Conservation (phyloP, 2,113 vertebrate genomes). For the Pterocles orientalis region DNA sequence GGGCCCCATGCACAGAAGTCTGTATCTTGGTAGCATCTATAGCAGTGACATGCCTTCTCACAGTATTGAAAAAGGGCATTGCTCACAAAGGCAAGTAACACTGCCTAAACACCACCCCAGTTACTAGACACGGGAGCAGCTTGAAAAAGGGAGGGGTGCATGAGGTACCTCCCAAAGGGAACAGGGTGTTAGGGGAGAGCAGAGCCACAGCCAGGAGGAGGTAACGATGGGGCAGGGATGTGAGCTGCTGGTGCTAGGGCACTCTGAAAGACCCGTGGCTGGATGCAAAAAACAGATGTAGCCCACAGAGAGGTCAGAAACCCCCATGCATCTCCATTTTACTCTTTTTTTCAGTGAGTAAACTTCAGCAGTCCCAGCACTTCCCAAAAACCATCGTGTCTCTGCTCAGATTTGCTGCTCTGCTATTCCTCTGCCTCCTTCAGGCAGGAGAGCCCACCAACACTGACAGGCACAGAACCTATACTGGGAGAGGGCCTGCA, state of each 20-base stretch:
- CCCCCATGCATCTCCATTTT: not conserved
- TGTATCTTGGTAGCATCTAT: not conserved
- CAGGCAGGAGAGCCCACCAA: not conserved
- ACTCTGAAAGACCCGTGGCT: not conserved
- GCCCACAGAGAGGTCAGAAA: not conserved
- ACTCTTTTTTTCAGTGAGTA: not conserved
- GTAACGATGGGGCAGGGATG: not conserved
- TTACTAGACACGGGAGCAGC: not conserved
- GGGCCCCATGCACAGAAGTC: not conserved
- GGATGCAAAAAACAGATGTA: not conserved
- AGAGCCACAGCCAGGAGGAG: not conserved
- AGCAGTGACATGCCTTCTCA: not conserved
- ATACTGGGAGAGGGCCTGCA: not conserved
- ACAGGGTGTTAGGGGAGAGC: not conserved
- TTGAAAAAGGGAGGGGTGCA: not conserved
- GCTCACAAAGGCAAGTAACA: not conserved
- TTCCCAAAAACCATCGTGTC: not conserved
- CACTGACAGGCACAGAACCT: rapidly evolving
- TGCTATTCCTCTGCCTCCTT: not conserved
- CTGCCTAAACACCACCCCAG: not conserved
- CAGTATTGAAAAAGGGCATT: not conserved
- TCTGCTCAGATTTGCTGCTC: not conserved
- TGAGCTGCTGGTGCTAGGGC: not conserved
- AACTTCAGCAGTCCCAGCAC: not conserved
- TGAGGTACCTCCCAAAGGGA: not conserved